Conservation (phyloP, 2,113 vertebrate species). For the Eleginops maclovinus region DNA sequence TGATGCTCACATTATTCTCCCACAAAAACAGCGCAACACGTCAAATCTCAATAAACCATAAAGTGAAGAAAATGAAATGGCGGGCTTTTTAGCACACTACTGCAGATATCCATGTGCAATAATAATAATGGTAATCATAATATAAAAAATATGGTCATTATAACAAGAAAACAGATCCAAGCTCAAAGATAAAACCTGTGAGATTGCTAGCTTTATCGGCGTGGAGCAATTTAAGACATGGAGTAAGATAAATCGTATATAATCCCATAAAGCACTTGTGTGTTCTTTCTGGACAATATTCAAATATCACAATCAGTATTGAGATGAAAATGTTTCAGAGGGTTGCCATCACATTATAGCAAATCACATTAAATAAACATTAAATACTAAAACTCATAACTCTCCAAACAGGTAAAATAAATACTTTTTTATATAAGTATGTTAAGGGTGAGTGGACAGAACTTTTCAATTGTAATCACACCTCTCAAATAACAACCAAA, state of each 20-base stretch:
- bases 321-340: neutral
- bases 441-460: neutral
- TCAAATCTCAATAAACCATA: neutral
- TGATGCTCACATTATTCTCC: constrained; percentile 26
- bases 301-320: neutral
- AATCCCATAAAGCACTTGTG: neutral
- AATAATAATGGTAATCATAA: neutral
- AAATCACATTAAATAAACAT: neutral
- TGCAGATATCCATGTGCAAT: neutral
- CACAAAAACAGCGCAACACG: constrained; percentile 7
- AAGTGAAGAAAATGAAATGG: constrained; percentile 2
- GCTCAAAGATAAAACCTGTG: neutral
- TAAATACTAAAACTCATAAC: neutral
- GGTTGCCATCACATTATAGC: neutral
- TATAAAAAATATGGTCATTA: neutral
- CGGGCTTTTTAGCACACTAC: constrained; percentile 3
- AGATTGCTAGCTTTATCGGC: neutral
- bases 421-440: neutral
- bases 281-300: neutral
- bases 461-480: neutral
- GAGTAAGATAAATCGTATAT: neutral
- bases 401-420: neutral
- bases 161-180: constrained; percentile 5
- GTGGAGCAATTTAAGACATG: neutral
- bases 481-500: neutral